phyloP scores from a whole-genome alignment of 2,888 invertebrate genomes.

The Macaria liturata region DNA sequence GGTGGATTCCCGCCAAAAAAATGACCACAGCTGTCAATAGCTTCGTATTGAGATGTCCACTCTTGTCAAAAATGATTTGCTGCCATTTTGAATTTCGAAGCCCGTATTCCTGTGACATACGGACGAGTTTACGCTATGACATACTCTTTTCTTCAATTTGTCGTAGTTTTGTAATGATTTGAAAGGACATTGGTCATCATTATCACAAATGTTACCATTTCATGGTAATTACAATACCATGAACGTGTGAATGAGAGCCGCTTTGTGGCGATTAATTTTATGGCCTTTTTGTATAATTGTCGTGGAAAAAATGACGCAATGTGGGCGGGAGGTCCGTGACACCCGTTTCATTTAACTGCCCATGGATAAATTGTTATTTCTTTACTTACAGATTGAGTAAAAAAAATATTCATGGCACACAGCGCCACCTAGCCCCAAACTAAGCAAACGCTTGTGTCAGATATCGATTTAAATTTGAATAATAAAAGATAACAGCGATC shows the following conservation, averaged over 20 bases:
- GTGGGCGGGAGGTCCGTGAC: constrained; percentile 50
- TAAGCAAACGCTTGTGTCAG: too few species aligned
- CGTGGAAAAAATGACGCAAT: constrained; percentile 67
- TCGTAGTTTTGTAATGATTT: constrained; percentile 28
- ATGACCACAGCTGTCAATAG: constrained; percentile 75
- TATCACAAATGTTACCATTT: constrained; percentile 45
- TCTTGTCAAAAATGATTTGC: constrained; percentile 34
- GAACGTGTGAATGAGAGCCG: constrained; percentile 64
- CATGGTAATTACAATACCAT: constrained; percentile 56
- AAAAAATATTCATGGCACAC: too few species aligned
- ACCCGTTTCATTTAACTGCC: too few species aligned
- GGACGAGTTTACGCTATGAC: constrained; percentile 28
- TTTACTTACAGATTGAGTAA: too few species aligned
- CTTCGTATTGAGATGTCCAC: constrained; percentile 63
- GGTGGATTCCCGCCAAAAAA: constrained; percentile 38
- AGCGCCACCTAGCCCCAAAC: too few species aligned
- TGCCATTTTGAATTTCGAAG: neutral
- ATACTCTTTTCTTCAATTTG: neutral
- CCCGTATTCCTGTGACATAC: constrained; percentile 25
- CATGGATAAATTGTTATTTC: too few species aligned
- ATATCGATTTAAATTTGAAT: too few species aligned
- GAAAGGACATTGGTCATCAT: constrained; percentile 64
- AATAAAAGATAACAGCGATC: too few species aligned
- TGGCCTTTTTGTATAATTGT: constrained; percentile 71
- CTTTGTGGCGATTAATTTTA: constrained; percentile 74